Conservation (phyloP, 2,888 invertebrate genomes). For the Lepidocyrtoides sp. region DNA sequence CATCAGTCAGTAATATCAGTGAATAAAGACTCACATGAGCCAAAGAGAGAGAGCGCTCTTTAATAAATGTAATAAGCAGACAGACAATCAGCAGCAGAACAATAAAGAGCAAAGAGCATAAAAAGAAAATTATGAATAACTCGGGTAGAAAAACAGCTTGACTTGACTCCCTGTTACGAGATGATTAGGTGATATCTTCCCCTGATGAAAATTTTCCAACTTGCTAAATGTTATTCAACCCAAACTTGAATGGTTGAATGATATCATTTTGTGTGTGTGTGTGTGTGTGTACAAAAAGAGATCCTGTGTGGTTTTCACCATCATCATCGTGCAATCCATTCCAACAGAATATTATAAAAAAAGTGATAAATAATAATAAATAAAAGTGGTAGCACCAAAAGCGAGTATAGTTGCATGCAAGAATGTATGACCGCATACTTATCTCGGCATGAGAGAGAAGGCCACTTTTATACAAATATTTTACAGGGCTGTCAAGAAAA, state of each 20-base stretch:
- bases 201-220: constrained; percentile 12
- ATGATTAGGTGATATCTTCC: constrained; percentile 30
- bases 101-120: constrained; percentile 41
- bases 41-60: background rate
- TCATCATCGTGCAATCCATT: constrained; percentile 19
- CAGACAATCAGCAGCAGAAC: background rate
- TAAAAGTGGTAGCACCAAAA: background rate
- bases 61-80: constrained; percentile 9
- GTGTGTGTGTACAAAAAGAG: background rate
- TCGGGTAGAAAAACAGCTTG: background rate
- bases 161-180: constrained; percentile 33
- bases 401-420: background rate
- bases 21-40: background rate
- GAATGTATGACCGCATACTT: background rate
- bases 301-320: constrained; percentile 27
- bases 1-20: background rate
- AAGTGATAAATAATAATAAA: constrained; percentile 43
- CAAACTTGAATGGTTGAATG: constrained; percentile 35
- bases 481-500: constrained; percentile 66
- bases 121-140: constrained; percentile 24
- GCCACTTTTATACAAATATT: constrained; percentile 47
- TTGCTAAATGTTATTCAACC: constrained; percentile 19
- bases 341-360: background rate
- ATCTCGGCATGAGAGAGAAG: constrained; percentile 7
- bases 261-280: background rate